These are phyloP conservation scores for Sitodiplosis mosellana DNA, from an alignment of 1,140 invertebrate species.

Conservation along the genomic window DNA sequence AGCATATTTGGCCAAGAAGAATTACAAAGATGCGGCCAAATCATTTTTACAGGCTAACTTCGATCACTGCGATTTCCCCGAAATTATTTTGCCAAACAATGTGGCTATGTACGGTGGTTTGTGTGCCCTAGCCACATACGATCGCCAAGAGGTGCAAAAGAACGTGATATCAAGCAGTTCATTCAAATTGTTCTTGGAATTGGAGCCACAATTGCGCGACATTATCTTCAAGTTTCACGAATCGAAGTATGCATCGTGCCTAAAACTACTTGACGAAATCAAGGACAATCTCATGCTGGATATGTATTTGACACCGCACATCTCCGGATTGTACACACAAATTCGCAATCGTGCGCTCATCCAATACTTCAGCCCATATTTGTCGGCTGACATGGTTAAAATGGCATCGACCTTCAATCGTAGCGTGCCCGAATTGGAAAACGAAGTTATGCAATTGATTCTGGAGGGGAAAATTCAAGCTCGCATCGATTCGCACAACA, in stretches of 20 bases:
- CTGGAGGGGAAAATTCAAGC: slow-evolving; percentile 95
- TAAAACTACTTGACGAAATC: slow-evolving; percentile 87
- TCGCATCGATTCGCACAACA: slow-evolving; percentile 92
- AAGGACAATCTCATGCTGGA: slow-evolving; percentile 91
- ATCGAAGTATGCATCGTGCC: slow-evolving; percentile 91
- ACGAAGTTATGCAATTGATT: slow-evolving; percentile 96
- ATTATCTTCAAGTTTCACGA: slow-evolving; percentile 98
- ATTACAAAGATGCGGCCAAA: slow-evolving; percentile 91
- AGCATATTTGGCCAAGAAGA: slow-evolving; percentile 80
- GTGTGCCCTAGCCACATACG: slow-evolving; percentile 92
- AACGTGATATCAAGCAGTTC: slow-evolving; percentile 92
- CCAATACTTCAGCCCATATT: slow-evolving; percentile 91
- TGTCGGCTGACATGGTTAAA: slow-evolving; percentile 88
- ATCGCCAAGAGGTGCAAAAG: slow-evolving; percentile 84
- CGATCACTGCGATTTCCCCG: slow-evolving; percentile 94
- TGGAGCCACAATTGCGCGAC: slow-evolving; percentile 92
- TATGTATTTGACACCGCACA: slow-evolving; percentile 94
- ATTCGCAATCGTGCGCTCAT: slow-evolving; percentile 93
- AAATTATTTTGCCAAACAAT: slow-evolving; percentile 75
- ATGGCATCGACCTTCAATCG: slow-evolving; percentile 98
- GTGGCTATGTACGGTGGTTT: slow-evolving; percentile 93
- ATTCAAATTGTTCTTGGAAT: slow-evolving; percentile 94
- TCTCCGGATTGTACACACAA: slow-evolving; percentile 79
- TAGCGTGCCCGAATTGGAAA: slow-evolving; percentile 75
- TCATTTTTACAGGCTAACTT: slow-evolving; percentile 85